Conservation (phyloP, 1,140 invertebrate genomes). For the Nasonia giraulti region DNA sequence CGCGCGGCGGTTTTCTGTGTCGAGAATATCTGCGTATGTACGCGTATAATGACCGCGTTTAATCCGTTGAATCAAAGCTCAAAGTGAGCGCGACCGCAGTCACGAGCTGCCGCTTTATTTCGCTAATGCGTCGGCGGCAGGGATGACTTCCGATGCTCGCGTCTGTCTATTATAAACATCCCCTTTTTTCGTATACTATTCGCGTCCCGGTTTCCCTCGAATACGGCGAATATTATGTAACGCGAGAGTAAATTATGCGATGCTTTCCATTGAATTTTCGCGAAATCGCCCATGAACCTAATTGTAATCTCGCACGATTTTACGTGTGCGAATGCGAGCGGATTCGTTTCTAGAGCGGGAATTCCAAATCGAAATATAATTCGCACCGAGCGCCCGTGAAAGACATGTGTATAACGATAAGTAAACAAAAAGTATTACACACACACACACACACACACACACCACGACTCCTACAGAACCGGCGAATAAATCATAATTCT, state of each 20-base stretch:
- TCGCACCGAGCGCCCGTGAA: not conserved
- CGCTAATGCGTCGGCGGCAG: conserved; percentile 18
- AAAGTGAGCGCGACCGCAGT: conserved; percentile 45
- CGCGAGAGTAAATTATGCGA: not conserved
- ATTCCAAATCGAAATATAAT: not conserved
- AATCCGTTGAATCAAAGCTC: conserved; percentile 46
- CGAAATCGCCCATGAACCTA: not conserved
- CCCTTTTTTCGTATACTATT: not conserved
- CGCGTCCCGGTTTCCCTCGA: not conserved
- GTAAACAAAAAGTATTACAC: not conserved
- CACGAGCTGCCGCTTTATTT: conserved; percentile 38
- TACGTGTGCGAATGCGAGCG: not conserved
- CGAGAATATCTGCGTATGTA: not conserved
- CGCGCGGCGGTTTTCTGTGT: not conserved
- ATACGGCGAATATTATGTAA: not conserved
- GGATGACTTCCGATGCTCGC: not conserved
- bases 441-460: too few relatives aligned
- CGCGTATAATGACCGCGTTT: conserved; percentile 36
- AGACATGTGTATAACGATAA: not conserved
- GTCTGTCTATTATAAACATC: not conserved
- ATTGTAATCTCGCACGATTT: not conserved
- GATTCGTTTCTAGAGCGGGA: not conserved
- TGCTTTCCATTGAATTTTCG: not conserved
- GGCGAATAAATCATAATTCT: not conserved
- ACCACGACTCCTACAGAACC: too few relatives aligned